phyloP scores from a whole-genome alignment of 2,113 vertebrate species.

The Oreocharis arfaki region DNA sequence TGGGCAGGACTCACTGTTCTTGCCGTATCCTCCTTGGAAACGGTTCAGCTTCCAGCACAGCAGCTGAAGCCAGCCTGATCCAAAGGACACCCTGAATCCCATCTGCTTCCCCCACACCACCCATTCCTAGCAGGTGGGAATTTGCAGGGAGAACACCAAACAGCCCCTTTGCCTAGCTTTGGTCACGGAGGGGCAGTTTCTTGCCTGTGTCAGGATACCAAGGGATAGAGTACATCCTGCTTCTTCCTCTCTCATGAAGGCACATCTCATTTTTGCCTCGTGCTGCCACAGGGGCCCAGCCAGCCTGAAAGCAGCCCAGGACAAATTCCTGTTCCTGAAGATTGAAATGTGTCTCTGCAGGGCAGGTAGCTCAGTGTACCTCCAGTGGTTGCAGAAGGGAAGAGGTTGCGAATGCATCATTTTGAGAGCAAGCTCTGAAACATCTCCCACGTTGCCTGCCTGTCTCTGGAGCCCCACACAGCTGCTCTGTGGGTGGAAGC shows the following conservation, averaged over 20 bases:
- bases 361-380: background rate
- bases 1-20: constrained; percentile 53
- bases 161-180: background rate
- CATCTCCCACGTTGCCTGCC: constrained; percentile 32
- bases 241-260: background rate
- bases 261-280: background rate
- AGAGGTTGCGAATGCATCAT: background rate
- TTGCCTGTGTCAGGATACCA: background rate
- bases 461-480: constrained; percentile 6
- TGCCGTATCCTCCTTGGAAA: constrained; percentile 17
- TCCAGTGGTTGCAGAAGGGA: background rate
- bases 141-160: background rate
- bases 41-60: background rate
- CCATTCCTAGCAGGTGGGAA: background rate
- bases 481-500: constrained; percentile 35
- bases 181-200: fast-evolving
- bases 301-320: background rate
- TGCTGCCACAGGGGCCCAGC: background rate
- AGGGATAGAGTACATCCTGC: background rate
- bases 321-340: background rate
- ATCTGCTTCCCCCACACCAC: background rate
- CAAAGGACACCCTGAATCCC: background rate
- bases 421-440: background rate
- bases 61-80: constrained; percentile 10
- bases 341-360: background rate